Evolutionary conservation across 2,113 vertebrate genomes (phyloP).

Genomic region (Nyctibius bracteatus): DNA sequence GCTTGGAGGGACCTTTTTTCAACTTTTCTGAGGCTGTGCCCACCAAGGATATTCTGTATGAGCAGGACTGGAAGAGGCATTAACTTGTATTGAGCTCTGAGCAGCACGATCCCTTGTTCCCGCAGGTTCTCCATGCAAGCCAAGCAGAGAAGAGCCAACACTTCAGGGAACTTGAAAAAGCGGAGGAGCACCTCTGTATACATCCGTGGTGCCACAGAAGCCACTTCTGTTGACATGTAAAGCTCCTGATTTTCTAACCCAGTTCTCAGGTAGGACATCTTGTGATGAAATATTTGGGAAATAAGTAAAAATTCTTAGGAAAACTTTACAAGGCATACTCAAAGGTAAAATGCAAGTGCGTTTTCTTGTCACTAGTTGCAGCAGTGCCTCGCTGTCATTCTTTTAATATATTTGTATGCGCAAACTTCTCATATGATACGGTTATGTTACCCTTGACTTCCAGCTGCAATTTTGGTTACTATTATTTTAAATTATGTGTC

Average conservation of each 20-base stretch:
- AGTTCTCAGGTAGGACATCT: constrained; percentile 46
- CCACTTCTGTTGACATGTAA: background rate
- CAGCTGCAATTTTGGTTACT: background rate
- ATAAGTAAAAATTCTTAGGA: background rate
- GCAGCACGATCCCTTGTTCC: background rate
- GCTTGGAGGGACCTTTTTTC: background rate
- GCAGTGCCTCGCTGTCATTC: background rate
- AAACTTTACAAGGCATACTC: background rate
- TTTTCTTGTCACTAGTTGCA: background rate
- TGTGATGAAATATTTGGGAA: background rate
- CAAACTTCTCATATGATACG: background rate
- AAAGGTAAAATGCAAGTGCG: background rate
- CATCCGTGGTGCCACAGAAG: background rate
- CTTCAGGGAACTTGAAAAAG: background rate
- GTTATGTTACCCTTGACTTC: background rate
- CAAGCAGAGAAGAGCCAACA: background rate
- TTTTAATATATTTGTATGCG: background rate
- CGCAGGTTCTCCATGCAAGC: background rate
- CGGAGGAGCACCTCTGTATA: background rate
- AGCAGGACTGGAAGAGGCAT: background rate
- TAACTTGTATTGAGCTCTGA: background rate
- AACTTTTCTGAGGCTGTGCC: background rate
- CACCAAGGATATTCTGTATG: background rate
- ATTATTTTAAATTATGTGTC: background rate
- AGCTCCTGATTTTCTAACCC: background rate